Evolutionary conservation across 1,140 invertebrate genomes (phyloP).

Genomic region (Drosophila busckii): DNA sequence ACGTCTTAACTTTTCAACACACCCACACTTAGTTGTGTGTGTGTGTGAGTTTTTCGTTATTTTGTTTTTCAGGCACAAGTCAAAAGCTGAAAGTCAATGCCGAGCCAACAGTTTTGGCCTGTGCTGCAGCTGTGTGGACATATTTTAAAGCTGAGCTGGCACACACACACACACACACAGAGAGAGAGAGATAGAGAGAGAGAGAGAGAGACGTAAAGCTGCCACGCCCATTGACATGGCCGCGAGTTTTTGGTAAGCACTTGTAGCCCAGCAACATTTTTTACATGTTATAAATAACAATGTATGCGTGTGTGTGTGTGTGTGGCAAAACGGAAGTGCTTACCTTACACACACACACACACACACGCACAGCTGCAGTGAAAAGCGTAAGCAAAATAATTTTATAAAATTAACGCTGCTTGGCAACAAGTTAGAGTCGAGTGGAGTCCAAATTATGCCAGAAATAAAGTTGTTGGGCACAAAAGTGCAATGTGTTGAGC

Average conservation of each 20-base stretch:
- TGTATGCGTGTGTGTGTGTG: conserved; percentile 9
- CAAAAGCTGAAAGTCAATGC: conserved; percentile 69
- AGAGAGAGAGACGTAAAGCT: too few species aligned
- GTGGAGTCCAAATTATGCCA: too few species aligned
- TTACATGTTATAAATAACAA: conserved; percentile 42
- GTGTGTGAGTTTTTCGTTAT: conserved; percentile 52
- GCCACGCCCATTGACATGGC: conserved; percentile 15
- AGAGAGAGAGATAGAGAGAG: too few species aligned
- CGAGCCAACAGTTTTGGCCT: conserved; percentile 33
- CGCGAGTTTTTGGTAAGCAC: conserved; percentile 27
- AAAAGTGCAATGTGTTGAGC: too few species aligned
- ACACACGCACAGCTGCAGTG: too few species aligned
- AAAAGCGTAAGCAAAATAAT: too few species aligned
- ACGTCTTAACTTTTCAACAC: neutral
- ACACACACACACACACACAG: too few species aligned
- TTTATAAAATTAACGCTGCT: too few species aligned
- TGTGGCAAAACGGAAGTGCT: conserved; percentile 54
- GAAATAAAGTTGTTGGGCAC: too few species aligned
- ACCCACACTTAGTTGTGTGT: conserved; percentile 33
- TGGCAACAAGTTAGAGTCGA: too few species aligned
- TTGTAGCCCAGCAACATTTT: conserved; percentile 46
- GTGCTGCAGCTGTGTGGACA: conserved; percentile 68
- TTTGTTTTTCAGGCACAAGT: conserved; percentile 61
- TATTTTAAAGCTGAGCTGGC: conserved; percentile 60
- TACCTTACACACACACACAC: conserved; percentile 48